Percentiles rank a stretch among this genome's conserved stretches.
Evolutionary conservation across 2,113 vertebrate genomes (phyloP).

Genomic region (Anhinga rufa): DNA sequence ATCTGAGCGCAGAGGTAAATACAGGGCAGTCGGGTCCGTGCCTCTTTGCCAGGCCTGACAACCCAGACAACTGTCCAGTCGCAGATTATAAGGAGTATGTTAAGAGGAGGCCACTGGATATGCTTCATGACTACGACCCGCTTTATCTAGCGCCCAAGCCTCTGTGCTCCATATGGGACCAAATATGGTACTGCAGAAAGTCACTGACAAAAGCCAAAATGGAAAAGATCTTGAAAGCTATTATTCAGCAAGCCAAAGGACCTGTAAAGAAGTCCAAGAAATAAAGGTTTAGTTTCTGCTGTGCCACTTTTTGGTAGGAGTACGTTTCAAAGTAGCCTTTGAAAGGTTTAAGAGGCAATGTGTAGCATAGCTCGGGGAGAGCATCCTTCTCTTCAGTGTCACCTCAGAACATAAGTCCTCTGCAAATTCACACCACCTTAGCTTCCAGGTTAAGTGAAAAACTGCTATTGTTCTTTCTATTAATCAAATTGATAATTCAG

Average conservation of each 20-base stretch:
- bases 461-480: background rate
- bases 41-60: background rate
- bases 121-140: background rate
- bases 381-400: background rate
- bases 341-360: background rate
- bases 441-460: background rate
- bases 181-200: slow-evolving; percentile 25
- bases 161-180: background rate
- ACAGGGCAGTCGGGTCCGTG: fast-evolving
- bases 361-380: background rate
- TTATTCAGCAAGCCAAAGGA: background rate
- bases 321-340: background rate
- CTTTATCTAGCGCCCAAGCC: slow-evolving; percentile 27
- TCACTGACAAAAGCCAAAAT: background rate
- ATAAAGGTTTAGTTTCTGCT: background rate
- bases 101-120: background rate
- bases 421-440: background rate
- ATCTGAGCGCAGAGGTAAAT: fast-evolving
- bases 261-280: background rate
- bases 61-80: background rate
- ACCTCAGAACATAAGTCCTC: background rate
- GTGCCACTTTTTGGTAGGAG: background rate
- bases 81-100: slow-evolving; percentile 13
- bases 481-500: background rate
- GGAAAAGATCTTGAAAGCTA: background rate